Conservation (phyloP, 2,797 vertebrate species). For the Lagocephalus sceleratus region DNA sequence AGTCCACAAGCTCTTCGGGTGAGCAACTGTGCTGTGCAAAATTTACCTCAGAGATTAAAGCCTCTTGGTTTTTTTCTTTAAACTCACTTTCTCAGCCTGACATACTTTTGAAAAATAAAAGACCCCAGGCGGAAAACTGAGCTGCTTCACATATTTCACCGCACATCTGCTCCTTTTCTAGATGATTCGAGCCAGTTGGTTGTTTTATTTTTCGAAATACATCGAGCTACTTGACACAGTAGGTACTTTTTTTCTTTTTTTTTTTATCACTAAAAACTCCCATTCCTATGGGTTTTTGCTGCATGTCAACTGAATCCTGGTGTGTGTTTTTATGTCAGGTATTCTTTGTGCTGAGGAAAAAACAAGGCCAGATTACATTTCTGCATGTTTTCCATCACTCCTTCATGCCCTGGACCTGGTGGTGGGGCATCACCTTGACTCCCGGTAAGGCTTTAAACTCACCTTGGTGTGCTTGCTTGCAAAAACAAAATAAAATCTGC, state of each 20-base stretch:
- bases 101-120: neutral
- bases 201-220: slow-evolving; percentile 94
- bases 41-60: neutral
- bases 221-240: slow-evolving; percentile 95
- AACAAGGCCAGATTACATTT: slow-evolving; percentile 95
- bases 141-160: slow-evolving; percentile 8
- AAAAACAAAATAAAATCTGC: too few relatives aligned
- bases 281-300: neutral
- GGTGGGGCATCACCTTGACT: slow-evolving; percentile 93
- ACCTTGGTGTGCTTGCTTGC: too few relatives aligned
- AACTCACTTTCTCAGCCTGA: neutral
- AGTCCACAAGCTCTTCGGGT: slow-evolving; percentile 85
- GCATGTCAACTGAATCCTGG: neutral
- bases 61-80: neutral
- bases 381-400: slow-evolving; percentile 98
- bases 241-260: slow-evolving; percentile 46
- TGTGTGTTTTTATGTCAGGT: slow-evolving; percentile 66
- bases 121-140: neutral
- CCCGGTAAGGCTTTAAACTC: slow-evolving; percentile 78
- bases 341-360: slow-evolving; percentile 96
- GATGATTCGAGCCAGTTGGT: slow-evolving; percentile 90
- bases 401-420: slow-evolving; percentile 96
- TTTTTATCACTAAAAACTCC: neutral
- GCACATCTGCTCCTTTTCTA: slow-evolving; percentile 45
- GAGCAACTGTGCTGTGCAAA: slow-evolving; percentile 44